Conservation (phyloP, 2,113 vertebrate species). For the Pseudorhombus dupliciocellatus region DNA sequence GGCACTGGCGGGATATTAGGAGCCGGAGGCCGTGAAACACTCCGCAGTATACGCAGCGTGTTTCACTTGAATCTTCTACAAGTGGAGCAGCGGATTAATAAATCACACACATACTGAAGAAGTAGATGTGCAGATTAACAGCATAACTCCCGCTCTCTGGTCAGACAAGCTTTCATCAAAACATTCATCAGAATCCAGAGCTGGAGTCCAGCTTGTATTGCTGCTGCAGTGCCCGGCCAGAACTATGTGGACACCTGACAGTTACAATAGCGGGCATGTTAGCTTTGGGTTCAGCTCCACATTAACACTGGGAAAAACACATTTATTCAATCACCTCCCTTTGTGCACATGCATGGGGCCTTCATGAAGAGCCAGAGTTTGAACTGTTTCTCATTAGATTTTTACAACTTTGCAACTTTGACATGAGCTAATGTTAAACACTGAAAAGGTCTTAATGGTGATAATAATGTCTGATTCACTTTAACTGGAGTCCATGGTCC, state of each 20-base stretch:
- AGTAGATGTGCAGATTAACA: not conserved
- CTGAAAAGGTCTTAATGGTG: no score
- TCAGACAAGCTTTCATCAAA: conserved; percentile 22
- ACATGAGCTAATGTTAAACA: no score
- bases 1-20: conserved; percentile 24
- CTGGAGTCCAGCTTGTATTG: conserved; percentile 1
- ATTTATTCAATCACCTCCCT: no score
- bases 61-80: not conserved
- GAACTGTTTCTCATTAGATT: no score
- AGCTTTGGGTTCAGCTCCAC: not conserved
- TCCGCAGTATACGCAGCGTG: no score
- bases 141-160: not conserved
- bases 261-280: not conserved
- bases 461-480: not conserved
- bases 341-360: no score
- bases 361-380: no score
- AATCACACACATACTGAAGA: conserved; percentile 7
- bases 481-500: not conserved
- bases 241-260: not conserved
- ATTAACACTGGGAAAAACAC: no score
- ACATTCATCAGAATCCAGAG: conserved; percentile 20
- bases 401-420: no score
- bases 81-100: not conserved
- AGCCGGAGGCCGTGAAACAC: not conserved
- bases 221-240: not conserved